phyloP scores from a whole-genome alignment of 2,113 vertebrate species.

The Apus apus region DNA sequence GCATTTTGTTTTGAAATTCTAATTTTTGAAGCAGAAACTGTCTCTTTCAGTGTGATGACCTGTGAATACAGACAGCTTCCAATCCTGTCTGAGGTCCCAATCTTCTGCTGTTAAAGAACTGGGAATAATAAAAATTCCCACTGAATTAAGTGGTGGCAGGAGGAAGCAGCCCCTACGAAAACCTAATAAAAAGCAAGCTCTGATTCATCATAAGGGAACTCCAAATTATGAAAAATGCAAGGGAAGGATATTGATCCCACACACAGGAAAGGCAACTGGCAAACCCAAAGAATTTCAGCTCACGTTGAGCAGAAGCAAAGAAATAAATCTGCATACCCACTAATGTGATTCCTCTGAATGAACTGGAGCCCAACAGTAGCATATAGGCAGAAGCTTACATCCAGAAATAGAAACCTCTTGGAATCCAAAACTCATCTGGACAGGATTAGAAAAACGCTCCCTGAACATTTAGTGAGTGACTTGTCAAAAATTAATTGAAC shows the following conservation, averaged over 20 bases:
- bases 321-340: slow-evolving; percentile 35
- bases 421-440: slow-evolving; percentile 73
- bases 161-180: not conserved
- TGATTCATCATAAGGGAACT: not conserved
- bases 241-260: not conserved
- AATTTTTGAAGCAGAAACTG: not conserved
- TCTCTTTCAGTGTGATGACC: not conserved
- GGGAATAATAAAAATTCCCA: not conserved
- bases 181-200: not conserved
- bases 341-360: slow-evolving; percentile 47
- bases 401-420: slow-evolving; percentile 59
- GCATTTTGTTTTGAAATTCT: not conserved
- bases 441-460: slow-evolving; percentile 56
- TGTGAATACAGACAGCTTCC: not conserved
- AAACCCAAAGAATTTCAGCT: slow-evolving; percentile 30
- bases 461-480: slow-evolving; percentile 52
- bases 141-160: not conserved
- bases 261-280: not conserved
- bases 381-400: slow-evolving; percentile 38
- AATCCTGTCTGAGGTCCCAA: not conserved
- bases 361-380: slow-evolving; percentile 69
- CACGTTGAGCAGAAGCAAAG: slow-evolving; percentile 7
- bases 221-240: not conserved
- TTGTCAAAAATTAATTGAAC: slow-evolving; percentile 55
- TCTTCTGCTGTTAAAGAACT: not conserved